Evolutionary conservation across 2,888 invertebrate species (phyloP).

Genomic region (Marronus borbonicus): DNA sequence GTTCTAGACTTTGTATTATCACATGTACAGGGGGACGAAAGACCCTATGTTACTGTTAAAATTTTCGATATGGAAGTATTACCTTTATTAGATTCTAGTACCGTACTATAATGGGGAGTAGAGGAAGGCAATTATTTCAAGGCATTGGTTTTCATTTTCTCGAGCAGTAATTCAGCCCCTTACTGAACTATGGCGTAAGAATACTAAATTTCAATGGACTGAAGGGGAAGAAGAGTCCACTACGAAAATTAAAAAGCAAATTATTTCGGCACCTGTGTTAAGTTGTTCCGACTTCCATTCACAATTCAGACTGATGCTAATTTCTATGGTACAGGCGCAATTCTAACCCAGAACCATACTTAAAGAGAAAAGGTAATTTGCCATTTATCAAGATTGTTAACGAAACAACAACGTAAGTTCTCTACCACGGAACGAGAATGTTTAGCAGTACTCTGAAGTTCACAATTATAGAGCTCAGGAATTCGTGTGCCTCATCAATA

Average conservation of each 20-base stretch:
- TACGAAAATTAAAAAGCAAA: slow-evolving; percentile 35
- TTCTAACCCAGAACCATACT: slow-evolving; percentile 35
- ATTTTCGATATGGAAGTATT: slow-evolving; percentile 48
- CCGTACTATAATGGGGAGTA: slow-evolving; percentile 48
- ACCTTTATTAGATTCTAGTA: slow-evolving; percentile 51
- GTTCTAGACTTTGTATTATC: slow-evolving; percentile 34
- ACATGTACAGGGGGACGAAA: slow-evolving; percentile 46
- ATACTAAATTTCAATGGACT: slow-evolving; percentile 42
- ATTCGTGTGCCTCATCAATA: no score
- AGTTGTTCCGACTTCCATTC: slow-evolving; percentile 48
- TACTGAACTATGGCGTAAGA: slow-evolving; percentile 52
- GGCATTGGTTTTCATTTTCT: slow-evolving; percentile 30
- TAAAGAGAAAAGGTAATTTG: slow-evolving; percentile 43
- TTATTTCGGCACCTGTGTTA: slow-evolving; percentile 46
- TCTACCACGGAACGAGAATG: slow-evolving; percentile 54
- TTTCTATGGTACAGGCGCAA: slow-evolving; percentile 39
- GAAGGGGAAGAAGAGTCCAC: slow-evolving; percentile 36
- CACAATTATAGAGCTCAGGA: no score
- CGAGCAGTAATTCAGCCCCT: slow-evolving; percentile 39
- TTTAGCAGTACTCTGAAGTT: slow-evolving; percentile 47
- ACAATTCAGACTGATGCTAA: slow-evolving; percentile 45
- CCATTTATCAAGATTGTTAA: slow-evolving; percentile 47
- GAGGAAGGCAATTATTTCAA: slow-evolving; percentile 45
- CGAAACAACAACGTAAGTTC: slow-evolving; percentile 48
- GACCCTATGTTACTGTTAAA: slow-evolving; percentile 49